Evolutionary conservation across 1,140 invertebrate species (phyloP), one percentile per base, ranked within the genome.

Genomic region (Zaprionus inermis): DNA sequence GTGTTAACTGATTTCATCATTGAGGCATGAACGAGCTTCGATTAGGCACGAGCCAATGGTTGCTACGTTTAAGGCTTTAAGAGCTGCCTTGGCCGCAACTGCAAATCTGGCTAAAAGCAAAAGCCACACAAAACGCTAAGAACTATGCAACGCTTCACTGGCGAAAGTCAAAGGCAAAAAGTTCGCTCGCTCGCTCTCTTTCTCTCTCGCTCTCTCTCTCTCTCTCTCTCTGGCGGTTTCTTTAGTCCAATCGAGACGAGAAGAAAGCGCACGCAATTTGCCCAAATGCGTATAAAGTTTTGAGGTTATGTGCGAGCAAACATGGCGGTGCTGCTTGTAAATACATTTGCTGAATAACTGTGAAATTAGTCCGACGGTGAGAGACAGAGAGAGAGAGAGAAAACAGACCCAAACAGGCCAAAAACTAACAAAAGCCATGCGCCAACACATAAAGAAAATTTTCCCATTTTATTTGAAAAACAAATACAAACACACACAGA

Each of bases 261-360:
- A 78, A 85, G 78, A 78, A 79, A 70, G 65, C 66, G 55, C 67
- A 88, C 83, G 83, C 83, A 88, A 82, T 86, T 86, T 88, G 83
- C 51, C 59, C 72, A 86, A 88, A 86, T 86, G 82, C 83, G 83
- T 86, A 78, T 46, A 80, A 89, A 89, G 71, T 81, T 89, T 89
- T 89, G 84, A 89, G 84, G 84, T 89, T 89, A 57, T 44, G 61
- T 74, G 46, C 66, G 46, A 72, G 59, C 76, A 79, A 89, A 89
- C 84, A 89, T 89, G 84, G 83, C 79, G 80, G 61, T 67, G 71
- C 60, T 74, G 46, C 84, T 89, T 76, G 84, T 89, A 89, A 89
- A 89, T 89, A 89, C 85, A 90, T 89, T 89, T 90, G 73, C 83
- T 74, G 69, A 80, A 89, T 88, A 88, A 83, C 79, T 84, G 66